phyloP scores from a whole-genome alignment of 2,113 vertebrate species.

The Malurus alboscapulatus region DNA sequence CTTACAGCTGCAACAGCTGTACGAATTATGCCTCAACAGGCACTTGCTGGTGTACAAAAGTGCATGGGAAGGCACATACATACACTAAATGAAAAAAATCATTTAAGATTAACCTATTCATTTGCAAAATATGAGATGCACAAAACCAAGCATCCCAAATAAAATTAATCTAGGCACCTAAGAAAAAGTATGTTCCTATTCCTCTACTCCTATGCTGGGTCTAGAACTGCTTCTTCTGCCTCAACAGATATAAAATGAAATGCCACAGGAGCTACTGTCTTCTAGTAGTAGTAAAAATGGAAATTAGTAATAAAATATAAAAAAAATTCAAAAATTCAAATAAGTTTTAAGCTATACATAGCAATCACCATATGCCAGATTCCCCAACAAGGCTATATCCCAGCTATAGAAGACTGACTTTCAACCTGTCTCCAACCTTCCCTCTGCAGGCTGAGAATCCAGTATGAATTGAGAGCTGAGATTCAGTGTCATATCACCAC shows the following conservation, averaged over 20 bases:
- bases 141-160: not conserved
- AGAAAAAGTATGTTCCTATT: not conserved
- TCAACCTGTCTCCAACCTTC: not conserved
- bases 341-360: not conserved
- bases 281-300: not conserved
- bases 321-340: fast-evolving
- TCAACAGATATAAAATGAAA: not conserved
- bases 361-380: not conserved
- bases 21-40: not conserved
- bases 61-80: not conserved
- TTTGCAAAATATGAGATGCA: not conserved
- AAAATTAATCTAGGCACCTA: not conserved
- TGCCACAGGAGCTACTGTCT: not conserved
- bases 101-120: not conserved
- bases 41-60: not conserved
- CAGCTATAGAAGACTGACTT: not conserved
- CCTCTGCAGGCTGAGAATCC: not conserved
- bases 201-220: not conserved
- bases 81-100: not conserved
- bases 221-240: not conserved
- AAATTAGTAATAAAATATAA: not conserved
- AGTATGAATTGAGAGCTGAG: not conserved
- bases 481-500: not conserved
- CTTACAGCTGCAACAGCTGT: not conserved
- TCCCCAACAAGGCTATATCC: not conserved